phyloP scores from a whole-genome alignment of 1,140 invertebrate species.

The Polyergus mexicanus region DNA sequence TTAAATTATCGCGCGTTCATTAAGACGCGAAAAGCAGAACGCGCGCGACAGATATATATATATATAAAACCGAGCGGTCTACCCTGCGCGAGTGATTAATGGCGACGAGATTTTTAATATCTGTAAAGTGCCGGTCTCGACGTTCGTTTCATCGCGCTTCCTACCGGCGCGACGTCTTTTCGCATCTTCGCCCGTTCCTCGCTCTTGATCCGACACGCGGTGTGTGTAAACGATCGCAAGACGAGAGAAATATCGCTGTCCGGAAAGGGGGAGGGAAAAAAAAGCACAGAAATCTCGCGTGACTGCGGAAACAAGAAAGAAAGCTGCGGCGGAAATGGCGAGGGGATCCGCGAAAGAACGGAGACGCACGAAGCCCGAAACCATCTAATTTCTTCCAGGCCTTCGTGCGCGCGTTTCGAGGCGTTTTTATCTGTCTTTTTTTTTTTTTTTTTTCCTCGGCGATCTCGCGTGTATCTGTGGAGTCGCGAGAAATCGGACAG shows the following conservation, averaged over 20 bases:
- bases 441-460: neutral
- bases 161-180: neutral
- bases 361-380: neutral
- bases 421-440: neutral
- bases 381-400: slow-evolving; percentile 49
- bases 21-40: slow-evolving; percentile 45
- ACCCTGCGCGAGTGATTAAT: slow-evolving; percentile 60
- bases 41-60: slow-evolving; percentile 27
- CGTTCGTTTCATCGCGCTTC: slow-evolving; percentile 61
- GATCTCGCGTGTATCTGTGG: slow-evolving; percentile 14
- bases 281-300: slow-evolving; percentile 7
- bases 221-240: slow-evolving; percentile 53
- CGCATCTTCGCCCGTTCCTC: slow-evolving; percentile 29
- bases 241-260: slow-evolving; percentile 63
- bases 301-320: slow-evolving; percentile 38
- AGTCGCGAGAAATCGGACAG: slow-evolving; percentile 30
- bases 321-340: slow-evolving; percentile 31
- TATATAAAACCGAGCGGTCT: slow-evolving; percentile 19
- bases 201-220: slow-evolving; percentile 41
- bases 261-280: neutral
- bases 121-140: slow-evolving; percentile 60
- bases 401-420: slow-evolving; percentile 29
- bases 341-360: slow-evolving; percentile 41
- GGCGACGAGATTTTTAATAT: slow-evolving; percentile 71
- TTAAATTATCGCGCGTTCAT: slow-evolving; percentile 58